These are phyloP conservation scores for Sinohyriopsis cumingii DNA, from an alignment of 2,888 invertebrate species.

Conservation along the genomic window DNA sequence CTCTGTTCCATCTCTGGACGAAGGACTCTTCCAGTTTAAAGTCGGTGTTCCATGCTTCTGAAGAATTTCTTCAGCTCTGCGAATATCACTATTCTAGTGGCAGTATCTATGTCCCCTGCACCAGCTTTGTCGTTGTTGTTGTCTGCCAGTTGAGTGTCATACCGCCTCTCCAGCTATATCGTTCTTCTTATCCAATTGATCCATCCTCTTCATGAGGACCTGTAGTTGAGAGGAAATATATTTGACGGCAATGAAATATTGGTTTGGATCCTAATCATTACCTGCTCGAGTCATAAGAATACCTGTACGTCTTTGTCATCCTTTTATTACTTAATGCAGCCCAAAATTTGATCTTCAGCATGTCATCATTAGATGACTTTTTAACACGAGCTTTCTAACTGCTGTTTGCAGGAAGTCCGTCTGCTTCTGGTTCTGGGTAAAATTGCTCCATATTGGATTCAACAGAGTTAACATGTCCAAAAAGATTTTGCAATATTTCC, in stretches of 20 bases:
- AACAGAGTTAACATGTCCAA: not conserved
- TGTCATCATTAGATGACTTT: not conserved
- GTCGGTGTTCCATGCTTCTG: not conserved
- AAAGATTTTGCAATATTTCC: not conserved
- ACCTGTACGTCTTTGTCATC: not conserved
- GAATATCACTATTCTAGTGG: not conserved
- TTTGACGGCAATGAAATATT: no score
- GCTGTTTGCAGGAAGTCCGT: not conserved
- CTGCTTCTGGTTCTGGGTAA: conserved; percentile 1
- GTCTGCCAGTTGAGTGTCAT: not conserved
- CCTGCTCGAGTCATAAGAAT: not conserved
- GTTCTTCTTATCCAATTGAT: not conserved
- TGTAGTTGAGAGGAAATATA: no score
- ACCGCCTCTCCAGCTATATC: not conserved
- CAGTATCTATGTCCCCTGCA: not conserved
- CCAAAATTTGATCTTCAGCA: not conserved
- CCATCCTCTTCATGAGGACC: no score
- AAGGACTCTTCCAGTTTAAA: not conserved
- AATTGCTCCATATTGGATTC: not conserved
- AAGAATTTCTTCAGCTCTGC: not conserved
- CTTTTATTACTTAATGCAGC: not conserved
- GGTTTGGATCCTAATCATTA: not conserved
- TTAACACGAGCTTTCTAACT: not conserved
- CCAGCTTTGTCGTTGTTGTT: not conserved
- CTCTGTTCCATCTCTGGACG: not conserved